A percentile compares a stretch with the other conserved stretches of the same genome.
These are phyloP conservation scores for Hylomyscus alleni DNA, from an alignment of 2,797 vertebrate genomes.

Conservation along the genomic window DNA sequence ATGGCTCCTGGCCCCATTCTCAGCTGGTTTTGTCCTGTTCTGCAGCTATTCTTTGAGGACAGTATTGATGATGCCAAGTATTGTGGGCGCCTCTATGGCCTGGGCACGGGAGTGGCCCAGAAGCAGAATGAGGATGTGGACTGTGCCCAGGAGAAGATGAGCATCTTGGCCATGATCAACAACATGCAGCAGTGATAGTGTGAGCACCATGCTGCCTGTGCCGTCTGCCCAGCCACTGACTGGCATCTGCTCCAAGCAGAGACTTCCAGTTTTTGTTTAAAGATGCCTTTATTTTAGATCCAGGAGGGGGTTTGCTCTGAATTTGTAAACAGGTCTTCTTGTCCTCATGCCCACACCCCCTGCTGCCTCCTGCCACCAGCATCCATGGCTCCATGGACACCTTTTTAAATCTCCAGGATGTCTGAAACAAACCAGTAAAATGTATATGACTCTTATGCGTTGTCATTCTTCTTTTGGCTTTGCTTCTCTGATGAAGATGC, in stretches of 20 bases:
- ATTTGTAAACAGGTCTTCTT: constrained; percentile 83
- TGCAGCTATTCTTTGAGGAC: constrained; percentile 98
- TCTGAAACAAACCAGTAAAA: constrained; percentile 85
- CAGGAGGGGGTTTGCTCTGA: constrained; percentile 83
- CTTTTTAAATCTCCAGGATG: constrained; percentile 88
- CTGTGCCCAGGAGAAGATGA: constrained; percentile 91
- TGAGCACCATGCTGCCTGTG: constrained; percentile 79
- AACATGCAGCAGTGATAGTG: constrained; percentile 91
- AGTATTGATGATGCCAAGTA: constrained; percentile 99
- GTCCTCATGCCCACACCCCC: constrained; percentile 58
- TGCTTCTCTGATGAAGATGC: constrained; percentile 85
- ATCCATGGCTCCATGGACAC: constrained; percentile 86
- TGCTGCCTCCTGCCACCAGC: constrained; percentile 83
- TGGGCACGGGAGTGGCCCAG: constrained; percentile 96
- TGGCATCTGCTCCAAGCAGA: constrained; percentile 77
- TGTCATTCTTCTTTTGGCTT: constrained; percentile 88
- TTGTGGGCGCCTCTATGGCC: constrained; percentile 97
- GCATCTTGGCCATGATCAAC: constrained; percentile 93
- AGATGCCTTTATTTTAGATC: constrained; percentile 87
- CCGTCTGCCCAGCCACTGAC: constrained; percentile 75
- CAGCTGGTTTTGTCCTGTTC: constrained; percentile 29
- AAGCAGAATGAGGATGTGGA: constrained; percentile 95
- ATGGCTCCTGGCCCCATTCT: not conserved
- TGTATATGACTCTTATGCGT: constrained; percentile 87
- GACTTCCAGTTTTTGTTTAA: constrained; percentile 82